phyloP scores from a whole-genome alignment of 2,888 invertebrate genomes.

The Charanyca ferruginea region DNA sequence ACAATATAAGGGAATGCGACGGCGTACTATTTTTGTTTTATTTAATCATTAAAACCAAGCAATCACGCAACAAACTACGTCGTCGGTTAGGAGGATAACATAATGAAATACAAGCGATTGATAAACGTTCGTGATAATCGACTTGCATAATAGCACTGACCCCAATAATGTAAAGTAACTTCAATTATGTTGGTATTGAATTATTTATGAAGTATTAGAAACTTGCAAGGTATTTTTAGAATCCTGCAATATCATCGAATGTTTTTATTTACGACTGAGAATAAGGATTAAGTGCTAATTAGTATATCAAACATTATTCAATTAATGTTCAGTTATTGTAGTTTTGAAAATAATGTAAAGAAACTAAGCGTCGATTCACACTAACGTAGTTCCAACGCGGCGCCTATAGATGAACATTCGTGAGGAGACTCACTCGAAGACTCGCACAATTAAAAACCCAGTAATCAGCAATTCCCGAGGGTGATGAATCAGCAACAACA shows the following conservation, averaged over 20 bases:
- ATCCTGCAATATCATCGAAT: slow-evolving; percentile 5
- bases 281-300: slow-evolving; percentile 8
- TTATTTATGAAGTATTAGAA: slow-evolving; percentile 66
- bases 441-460: too few relatives aligned
- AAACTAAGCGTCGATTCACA: neutral
- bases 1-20: slow-evolving; percentile 89
- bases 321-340: neutral
- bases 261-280: slow-evolving; percentile 17
- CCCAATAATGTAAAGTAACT: slow-evolving; percentile 58
- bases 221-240: slow-evolving; percentile 40
- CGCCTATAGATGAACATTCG: neutral
- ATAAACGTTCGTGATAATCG: slow-evolving; percentile 37
- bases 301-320: neutral
- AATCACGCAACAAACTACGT: neutral
- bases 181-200: slow-evolving; percentile 45
- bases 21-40: slow-evolving; percentile 84
- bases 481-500: too few relatives aligned
- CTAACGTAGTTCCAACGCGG: neutral
- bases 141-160: slow-evolving; percentile 60
- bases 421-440: too few relatives aligned
- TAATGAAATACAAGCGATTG: slow-evolving; percentile 27
- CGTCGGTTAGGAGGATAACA: slow-evolving; percentile 30
- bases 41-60: slow-evolving; percentile 58
- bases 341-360: neutral
- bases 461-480: too few relatives aligned